A percentile compares a stretch with the other conserved stretches of the same genome.
Evolutionary conservation across 2,888 invertebrate genomes (phyloP).

Genomic region (Mythimna ferrago): DNA sequence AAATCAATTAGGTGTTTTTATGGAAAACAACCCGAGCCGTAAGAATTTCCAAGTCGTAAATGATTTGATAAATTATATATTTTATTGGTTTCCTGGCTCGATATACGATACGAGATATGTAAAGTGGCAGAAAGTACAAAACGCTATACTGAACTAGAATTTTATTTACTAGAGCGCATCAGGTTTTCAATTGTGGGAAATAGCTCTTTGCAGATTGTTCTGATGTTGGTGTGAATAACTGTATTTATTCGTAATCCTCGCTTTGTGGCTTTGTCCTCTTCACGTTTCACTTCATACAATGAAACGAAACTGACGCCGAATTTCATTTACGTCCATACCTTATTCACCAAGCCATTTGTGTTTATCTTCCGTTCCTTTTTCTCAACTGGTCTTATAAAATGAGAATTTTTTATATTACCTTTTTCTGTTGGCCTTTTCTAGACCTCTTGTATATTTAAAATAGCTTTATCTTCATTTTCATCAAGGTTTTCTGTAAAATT

Average conservation of each 20-base stretch:
- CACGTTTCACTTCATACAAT: conserved; percentile 30
- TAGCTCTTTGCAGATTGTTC: conserved; percentile 9
- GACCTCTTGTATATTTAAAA: conserved; percentile 5
- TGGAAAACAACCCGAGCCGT: neutral
- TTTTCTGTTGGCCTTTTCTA: neutral
- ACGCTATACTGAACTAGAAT: neutral
- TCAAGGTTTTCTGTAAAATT: conserved; percentile 12
- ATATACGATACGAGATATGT: neutral
- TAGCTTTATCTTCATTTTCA: conserved; percentile 14
- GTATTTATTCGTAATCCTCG: conserved; percentile 30
- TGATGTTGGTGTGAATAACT: conserved; percentile 23
- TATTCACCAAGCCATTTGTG: conserved; percentile 10
- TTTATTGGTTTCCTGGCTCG: conserved; percentile 5
- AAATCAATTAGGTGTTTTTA: conserved; percentile 1
- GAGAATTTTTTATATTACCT: neutral
- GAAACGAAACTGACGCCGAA: conserved; percentile 17
- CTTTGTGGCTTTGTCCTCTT: conserved; percentile 22
- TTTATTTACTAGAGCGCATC: conserved; percentile 30
- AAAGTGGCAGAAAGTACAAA: neutral
- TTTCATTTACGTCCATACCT: conserved; percentile 20
- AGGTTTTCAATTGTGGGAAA: conserved; percentile 48
- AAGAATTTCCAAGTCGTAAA: neutral
- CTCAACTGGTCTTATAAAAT: neutral
- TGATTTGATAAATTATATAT: conserved; percentile 9
- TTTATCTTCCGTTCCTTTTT: neutral